Percentiles rank a stretch among this genome's conserved stretches.
Conservation (phyloP, 1,140 invertebrate genomes). For the Heliconius congener region DNA sequence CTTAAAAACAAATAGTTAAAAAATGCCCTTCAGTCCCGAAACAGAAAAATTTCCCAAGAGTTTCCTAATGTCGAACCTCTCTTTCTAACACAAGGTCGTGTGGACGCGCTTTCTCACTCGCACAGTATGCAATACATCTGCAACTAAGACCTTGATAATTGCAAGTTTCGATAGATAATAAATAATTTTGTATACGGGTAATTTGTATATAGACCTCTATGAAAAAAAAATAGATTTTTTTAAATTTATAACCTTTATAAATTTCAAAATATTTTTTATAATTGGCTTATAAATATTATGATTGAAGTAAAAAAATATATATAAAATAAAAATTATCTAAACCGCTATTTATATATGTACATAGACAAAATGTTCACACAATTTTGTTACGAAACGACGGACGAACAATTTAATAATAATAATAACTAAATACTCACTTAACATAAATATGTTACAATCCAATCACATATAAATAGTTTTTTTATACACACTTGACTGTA, state of each 20-base stretch:
- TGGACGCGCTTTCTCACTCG: constrained; percentile 60
- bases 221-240: constrained; percentile 36
- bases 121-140: constrained; percentile 78
- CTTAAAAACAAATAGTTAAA: constrained; percentile 68
- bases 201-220: constrained; percentile 63
- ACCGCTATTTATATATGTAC: constrained; percentile 31
- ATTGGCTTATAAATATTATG: neutral
- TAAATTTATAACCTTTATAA: neutral
- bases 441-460: constrained; percentile 69
- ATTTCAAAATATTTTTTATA: constrained; percentile 1
- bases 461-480: constrained; percentile 23
- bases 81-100: constrained; percentile 66
- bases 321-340: constrained; percentile 35
- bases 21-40: constrained; percentile 76
- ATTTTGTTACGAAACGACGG: constrained; percentile 55
- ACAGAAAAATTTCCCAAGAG: constrained; percentile 80
- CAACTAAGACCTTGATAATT: constrained; percentile 78
- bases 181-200: constrained; percentile 73
- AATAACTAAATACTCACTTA: constrained; percentile 57
- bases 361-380: constrained; percentile 25
- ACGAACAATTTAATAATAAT: constrained; percentile 71
- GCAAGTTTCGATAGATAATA: constrained; percentile 79
- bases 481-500: constrained; percentile 20
- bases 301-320: neutral
- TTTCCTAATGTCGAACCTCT: constrained; percentile 73